Percentiles rank a stretch among this genome's conserved stretches.
Conservation (phyloP, 2,888 invertebrate genomes). For the Nudaria mundana region DNA sequence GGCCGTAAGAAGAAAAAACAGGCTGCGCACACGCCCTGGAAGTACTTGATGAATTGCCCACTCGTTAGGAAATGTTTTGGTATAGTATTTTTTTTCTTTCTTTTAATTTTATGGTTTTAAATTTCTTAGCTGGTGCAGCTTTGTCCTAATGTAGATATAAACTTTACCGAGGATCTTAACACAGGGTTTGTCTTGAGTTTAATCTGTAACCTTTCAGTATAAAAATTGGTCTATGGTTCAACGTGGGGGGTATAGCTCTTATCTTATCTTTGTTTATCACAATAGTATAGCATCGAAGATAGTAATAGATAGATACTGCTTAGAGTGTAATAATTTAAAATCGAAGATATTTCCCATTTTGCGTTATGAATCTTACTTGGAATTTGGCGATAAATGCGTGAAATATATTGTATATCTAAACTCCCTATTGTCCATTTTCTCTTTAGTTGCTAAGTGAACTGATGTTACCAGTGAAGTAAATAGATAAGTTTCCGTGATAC, state of each 20-base stretch:
- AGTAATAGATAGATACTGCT: slow-evolving; percentile 17
- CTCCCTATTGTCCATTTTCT: too few species aligned
- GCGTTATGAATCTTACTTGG: not conserved
- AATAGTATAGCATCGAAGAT: slow-evolving; percentile 4
- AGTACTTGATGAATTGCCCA: slow-evolving; percentile 82
- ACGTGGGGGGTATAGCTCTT: slow-evolving; percentile 14
- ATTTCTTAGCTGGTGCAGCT: slow-evolving; percentile 23
- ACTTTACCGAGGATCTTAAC: not conserved
- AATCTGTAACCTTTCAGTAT: too few species aligned
- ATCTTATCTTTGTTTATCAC: slow-evolving; percentile 24
- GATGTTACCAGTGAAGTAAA: too few species aligned
- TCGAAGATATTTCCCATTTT: too few species aligned
- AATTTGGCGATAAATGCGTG: not conserved
- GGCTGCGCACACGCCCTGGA: slow-evolving; percentile 77
- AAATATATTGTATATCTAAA: slow-evolving; percentile 15
- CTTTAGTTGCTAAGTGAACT: too few species aligned
- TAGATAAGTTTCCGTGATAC: too few species aligned
- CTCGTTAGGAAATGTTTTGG: slow-evolving; percentile 82
- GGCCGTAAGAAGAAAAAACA: slow-evolving; percentile 78
- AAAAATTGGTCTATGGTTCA: slow-evolving; percentile 17
- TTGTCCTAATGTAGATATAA: slow-evolving; percentile 16
- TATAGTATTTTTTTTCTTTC: slow-evolving; percentile 65
- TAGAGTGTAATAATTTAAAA: too few species aligned
- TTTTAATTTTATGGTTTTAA: slow-evolving; percentile 27
- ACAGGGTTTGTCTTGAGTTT: too few species aligned